A percentile compares a stretch with the other conserved stretches of the same genome.
phyloP scores from a whole-genome alignment of 2,888 invertebrate genomes.

The Monoplex corrugatus region DNA sequence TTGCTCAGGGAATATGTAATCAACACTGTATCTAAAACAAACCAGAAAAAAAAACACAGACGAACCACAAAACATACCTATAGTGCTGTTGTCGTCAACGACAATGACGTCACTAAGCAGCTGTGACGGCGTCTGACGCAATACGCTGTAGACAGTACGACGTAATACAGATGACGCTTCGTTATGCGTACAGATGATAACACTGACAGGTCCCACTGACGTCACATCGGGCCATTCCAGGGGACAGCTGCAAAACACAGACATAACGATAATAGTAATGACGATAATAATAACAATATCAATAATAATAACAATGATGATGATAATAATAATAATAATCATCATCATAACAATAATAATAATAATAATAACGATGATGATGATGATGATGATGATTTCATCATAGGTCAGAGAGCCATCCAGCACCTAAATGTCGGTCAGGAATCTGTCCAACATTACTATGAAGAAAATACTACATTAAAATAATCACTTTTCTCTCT shows the following conservation, averaged over 20 bases:
- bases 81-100: constrained; percentile 46
- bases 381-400: too few species aligned
- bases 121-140: constrained; percentile 30
- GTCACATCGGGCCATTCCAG: constrained; percentile 22
- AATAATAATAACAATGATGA: neutral
- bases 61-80: constrained; percentile 37
- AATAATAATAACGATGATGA: too few species aligned
- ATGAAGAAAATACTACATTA: neutral
- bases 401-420: neutral
- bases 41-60: too few species aligned
- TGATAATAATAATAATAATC: neutral
- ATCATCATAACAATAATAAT: too few species aligned
- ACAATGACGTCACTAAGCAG: constrained; percentile 44
- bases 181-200: constrained; percentile 48
- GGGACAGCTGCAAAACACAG: constrained; percentile 37
- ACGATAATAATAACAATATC: neutral
- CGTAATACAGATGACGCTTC: constrained; percentile 46
- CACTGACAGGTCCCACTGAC: constrained; percentile 33
- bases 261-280: neutral
- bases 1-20: too few species aligned
- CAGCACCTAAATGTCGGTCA: neutral
- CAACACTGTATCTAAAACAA: too few species aligned
- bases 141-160: constrained; percentile 42
- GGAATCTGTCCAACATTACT: too few species aligned
- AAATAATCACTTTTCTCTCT: neutral